Percentiles rank a stretch among this genome's conserved stretches.
Conservation (phyloP, 2,797 vertebrate genomes). For the Hyperoplus immaculatus region DNA sequence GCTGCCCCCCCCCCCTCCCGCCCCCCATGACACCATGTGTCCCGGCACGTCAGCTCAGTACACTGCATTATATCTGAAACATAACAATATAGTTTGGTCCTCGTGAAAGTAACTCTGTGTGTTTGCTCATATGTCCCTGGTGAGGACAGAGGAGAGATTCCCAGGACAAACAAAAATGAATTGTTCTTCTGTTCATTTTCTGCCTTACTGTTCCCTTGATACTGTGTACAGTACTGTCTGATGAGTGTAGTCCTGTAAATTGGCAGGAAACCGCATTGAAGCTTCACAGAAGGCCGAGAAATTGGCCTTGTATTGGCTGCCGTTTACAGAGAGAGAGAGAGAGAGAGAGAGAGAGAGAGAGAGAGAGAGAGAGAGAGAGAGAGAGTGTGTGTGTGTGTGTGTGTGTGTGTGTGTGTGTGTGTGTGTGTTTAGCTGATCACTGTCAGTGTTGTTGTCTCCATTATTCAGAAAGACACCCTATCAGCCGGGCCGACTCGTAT, state of each 20-base stretch:
- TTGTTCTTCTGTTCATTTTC: constrained; percentile 43
- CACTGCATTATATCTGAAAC: constrained; percentile 34
- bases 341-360: not conserved
- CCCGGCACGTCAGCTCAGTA: constrained; percentile 46
- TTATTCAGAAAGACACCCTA: constrained; percentile 79
- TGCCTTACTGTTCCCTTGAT: constrained; percentile 12
- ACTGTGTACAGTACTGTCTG: constrained; percentile 39
- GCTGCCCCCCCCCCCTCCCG: constrained; percentile 15
- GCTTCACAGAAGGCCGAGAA: constrained; percentile 15
- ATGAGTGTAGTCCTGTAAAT: constrained; percentile 39
- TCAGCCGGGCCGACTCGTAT: constrained; percentile 59
- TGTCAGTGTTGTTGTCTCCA: constrained; percentile 69
- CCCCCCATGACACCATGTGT: constrained; percentile 50
- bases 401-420: constrained; percentile 35
- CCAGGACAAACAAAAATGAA: constrained; percentile 45
- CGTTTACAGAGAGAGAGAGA: not conserved
- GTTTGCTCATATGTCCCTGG: constrained; percentile 20
- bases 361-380: constrained; percentile 1
- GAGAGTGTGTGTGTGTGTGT: constrained; percentile 36
- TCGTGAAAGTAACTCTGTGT: constrained; percentile 26
- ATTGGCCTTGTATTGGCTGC: constrained; percentile 13
- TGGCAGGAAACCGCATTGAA: constrained; percentile 33
- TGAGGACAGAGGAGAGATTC: constrained; percentile 31
- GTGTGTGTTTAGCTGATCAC: constrained; percentile 67
- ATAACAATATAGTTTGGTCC: constrained; percentile 50